Evolutionary conservation across 1,140 invertebrate species (phyloP).

Genomic region (Temnothorax nylanderi): DNA sequence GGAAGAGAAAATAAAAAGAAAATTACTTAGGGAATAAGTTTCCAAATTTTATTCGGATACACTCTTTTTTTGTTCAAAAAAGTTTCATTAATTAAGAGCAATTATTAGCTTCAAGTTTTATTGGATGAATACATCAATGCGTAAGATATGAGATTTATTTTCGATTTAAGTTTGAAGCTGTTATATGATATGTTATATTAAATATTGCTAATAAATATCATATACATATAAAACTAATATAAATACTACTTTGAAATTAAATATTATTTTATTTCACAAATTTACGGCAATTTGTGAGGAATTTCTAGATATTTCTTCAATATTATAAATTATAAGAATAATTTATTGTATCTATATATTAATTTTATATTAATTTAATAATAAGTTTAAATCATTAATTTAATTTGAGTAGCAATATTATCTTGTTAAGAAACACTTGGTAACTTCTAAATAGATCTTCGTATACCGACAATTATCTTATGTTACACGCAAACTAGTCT

Average conservation of each 20-base stretch:
- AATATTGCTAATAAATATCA: neutral
- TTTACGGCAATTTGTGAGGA: neutral
- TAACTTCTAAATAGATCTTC: constrained; percentile 25
- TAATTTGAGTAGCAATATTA: neutral
- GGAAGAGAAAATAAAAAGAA: neutral
- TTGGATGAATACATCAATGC: neutral
- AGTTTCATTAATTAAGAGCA: neutral
- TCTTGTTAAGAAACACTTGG: neutral
- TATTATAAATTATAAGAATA: neutral
- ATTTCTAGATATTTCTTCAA: neutral
- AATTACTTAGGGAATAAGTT: constrained; percentile 16
- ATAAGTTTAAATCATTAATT: neutral
- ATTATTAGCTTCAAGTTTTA: neutral
- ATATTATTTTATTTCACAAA: neutral
- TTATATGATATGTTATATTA: neutral
- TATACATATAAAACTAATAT: neutral
- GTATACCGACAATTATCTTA: constrained; percentile 39
- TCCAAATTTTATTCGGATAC: neutral
- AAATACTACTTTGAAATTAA: neutral
- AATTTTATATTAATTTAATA: neutral
- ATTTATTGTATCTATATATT: neutral
- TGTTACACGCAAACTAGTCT: constrained; percentile 39
- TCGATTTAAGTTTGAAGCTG: neutral
- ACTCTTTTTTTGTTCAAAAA: neutral
- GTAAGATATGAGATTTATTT: neutral